Evolutionary conservation across 2,113 vertebrate species (phyloP).

Genomic region (Rhinichthys klamathensis): DNA sequence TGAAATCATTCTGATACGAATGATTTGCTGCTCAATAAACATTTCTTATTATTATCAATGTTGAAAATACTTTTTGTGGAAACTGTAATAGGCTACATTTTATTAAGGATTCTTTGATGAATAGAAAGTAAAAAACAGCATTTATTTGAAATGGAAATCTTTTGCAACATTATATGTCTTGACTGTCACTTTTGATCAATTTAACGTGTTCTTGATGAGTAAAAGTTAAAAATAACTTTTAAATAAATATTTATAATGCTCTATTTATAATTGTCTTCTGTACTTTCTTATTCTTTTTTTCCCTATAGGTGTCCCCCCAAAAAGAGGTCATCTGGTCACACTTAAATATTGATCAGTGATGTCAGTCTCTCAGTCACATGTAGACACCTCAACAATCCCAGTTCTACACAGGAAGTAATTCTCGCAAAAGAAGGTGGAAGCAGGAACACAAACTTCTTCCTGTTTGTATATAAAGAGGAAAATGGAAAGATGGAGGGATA

Average conservation of each 20-base stretch:
- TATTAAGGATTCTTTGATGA: background rate
- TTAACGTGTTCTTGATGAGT: background rate
- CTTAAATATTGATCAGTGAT: background rate
- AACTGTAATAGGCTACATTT: background rate
- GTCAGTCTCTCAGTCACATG: background rate
- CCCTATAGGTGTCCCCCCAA: background rate
- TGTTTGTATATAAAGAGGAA: conserved; percentile 11
- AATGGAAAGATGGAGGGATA: conserved; percentile 17
- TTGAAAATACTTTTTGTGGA: background rate
- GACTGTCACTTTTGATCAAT: background rate
- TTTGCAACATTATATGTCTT: background rate
- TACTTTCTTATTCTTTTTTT: too few species aligned
- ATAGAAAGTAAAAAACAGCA: background rate
- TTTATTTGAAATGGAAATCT: background rate
- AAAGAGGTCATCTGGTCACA: background rate
- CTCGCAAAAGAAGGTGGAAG: background rate
- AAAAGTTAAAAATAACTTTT: background rate
- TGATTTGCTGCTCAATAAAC: background rate
- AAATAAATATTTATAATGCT: too few species aligned
- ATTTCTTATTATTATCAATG: too few species aligned
- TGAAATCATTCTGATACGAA: background rate
- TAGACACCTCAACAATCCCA: conserved; percentile 6
- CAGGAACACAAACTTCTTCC: conserved; percentile 9
- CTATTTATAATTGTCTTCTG: too few species aligned
- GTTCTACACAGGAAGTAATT: conserved; percentile 31